Base-by-base conservation (phyloP, 2,113 vertebrate genomes). In the Tenebrosternarchus preto region DNA sequence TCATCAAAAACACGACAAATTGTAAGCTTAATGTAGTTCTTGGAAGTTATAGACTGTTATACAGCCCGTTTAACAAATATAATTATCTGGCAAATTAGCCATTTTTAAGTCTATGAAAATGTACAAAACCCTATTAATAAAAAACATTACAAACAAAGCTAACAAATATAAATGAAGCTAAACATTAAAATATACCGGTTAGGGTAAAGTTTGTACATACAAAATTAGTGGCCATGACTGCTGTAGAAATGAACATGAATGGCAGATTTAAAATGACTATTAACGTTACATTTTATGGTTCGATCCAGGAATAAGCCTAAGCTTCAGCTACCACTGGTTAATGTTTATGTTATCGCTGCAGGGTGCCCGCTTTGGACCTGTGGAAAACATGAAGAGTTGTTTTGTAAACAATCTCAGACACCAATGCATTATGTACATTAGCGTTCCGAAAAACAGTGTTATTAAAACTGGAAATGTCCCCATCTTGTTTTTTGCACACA, bases 291-390 rank as follows among this genome's bases (percentile, higher is more conserved):
- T 39, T 82, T 71, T 80, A n/a, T 50, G n/a, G 15, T 57, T 39
- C 2, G 75, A 77, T 69, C 50, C 60, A 71, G 55, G 53, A 71
- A 43, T 12, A 31, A 46, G 66, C 53, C 25, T 56, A 16, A 31
- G 71, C 59, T 73, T 66, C n/a, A n/a, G 39, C 31, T 27, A 27
- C 50, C 27, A 46, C 31, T 22, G 56, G 29, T 67, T n/a, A 27
- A 59, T 36, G 55, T 22, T 74, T 76, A 74, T 64, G 66, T 83
- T 81, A 81, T 76, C 79, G 79, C 19, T 31, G 75, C 11, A 79
- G 11, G 59, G 82, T 86, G 64, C 82, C 82, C 56, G 79, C 78
- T 70, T 64, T 83, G 19, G 85, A 86, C n/a, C 85, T 83, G 73
- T 5, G 9, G 20, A 72, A 36, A 61, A 39, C 39, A 29, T 31